Evolutionary conservation across 2,888 invertebrate genomes (phyloP), one percentile per base, ranked within the genome.

Genomic region (Drosophila lacicola): DNA sequence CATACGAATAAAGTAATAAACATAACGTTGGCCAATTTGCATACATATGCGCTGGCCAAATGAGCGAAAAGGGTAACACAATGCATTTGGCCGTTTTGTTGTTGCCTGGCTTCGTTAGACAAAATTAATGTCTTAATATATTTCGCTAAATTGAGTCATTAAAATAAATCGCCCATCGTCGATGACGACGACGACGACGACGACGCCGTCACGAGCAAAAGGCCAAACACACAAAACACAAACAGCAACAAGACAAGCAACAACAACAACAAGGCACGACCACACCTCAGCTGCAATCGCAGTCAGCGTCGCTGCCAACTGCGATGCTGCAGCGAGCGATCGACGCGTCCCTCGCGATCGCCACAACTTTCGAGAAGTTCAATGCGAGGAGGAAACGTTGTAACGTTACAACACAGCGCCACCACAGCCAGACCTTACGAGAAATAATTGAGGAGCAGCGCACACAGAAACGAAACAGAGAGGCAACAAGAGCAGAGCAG

Each of bases 101-200:
- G 57, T 58, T 53, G 61, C 29, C 44, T 62, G 61, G 70, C 70
- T 83, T 83, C 72, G 89, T 83, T 88, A 83, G 86, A 88, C 87
- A 77, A 75, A 77, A 82, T 86, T 82, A 76, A 88, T 84, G 82
- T 82, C 90, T 87, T 89, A 83, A 85, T 90, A 90, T 90, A 86
- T 90, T 90, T 84, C 89, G 71, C 88, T 90, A 90, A 91, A 90
- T 90, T 90, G 91, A 90, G 90, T 85, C 90, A 90, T 90, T 90
- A 90, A 91, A 90, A 89, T 90, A 90, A 90, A 90, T 89, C 83
- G 91, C 79, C 85, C 64, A 61, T 56, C 61, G 78, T 55, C 56
- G 67, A 74, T 54, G 82, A 70, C 17, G 17, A 74, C 54, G 82
- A 70, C 17, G 17, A 74, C 54, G 82, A 70, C 70, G 80, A 76